Evolutionary conservation across 2,888 invertebrate species (phyloP).

Genomic region (Rhagonycha fulva): DNA sequence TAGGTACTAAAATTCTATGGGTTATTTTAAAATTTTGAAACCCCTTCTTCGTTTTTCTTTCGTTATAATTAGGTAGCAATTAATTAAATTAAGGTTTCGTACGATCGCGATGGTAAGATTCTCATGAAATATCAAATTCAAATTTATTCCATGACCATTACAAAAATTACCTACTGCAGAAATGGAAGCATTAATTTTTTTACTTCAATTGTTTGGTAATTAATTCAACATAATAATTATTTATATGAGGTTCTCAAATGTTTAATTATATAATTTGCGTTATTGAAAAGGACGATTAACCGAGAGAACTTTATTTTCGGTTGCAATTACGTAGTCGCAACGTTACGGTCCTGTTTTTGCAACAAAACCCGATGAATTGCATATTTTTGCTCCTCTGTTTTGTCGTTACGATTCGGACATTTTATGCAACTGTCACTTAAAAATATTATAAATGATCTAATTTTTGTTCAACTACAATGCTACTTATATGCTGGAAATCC

Average conservation of each 20-base stretch:
- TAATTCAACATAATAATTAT: not conserved
- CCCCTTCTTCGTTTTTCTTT: not conserved
- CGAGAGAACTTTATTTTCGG: not conserved
- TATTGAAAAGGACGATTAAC: not conserved
- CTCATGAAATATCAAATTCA: not conserved
- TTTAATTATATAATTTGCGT: not conserved
- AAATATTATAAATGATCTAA: conserved; percentile 54
- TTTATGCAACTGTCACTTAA: conserved; percentile 53
- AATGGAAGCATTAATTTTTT: not conserved
- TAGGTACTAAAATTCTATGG: not conserved
- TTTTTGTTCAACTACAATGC: conserved; percentile 46
- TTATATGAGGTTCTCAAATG: not conserved
- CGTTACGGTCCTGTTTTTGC: conserved; percentile 34
- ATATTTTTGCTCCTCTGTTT: conserved; percentile 47
- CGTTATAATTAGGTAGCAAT: not conserved
- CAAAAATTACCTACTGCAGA: not conserved
- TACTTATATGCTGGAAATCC: conserved; percentile 44
- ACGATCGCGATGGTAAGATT: not conserved
- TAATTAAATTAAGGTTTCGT: too few relatives aligned
- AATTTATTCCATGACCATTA: not conserved
- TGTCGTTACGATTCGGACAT: conserved; percentile 48
- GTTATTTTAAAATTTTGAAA: not conserved
- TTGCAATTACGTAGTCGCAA: not conserved
- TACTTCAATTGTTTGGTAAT: not conserved
- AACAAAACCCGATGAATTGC: conserved; percentile 50